phyloP scores from a whole-genome alignment of 2,888 invertebrate species.

The Platypus cylindrus region DNA sequence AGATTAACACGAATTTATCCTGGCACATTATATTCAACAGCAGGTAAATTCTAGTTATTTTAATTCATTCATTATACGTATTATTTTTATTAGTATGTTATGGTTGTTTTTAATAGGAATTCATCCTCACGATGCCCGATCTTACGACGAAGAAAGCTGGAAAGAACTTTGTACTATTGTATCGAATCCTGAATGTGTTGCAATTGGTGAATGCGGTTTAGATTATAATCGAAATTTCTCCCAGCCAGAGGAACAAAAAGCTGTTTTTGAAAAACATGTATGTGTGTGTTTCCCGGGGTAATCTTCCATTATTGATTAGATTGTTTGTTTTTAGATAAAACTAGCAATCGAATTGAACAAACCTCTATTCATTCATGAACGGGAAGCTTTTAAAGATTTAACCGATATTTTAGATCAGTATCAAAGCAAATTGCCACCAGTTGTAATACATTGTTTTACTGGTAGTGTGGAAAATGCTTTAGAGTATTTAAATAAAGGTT shows the following conservation, averaged over 20 bases:
- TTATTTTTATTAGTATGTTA: neutral
- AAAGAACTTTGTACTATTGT: constrained; percentile 63
- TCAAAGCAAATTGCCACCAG: constrained; percentile 50
- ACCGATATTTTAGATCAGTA: constrained; percentile 54
- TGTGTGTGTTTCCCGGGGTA: neutral
- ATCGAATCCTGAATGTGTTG: constrained; percentile 78
- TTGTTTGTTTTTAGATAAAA: constrained; percentile 46
- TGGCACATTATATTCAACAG: constrained; percentile 80
- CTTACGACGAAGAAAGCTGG: constrained; percentile 67
- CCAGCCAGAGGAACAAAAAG: constrained; percentile 72
- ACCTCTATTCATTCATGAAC: constrained; percentile 82
- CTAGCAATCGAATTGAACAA: constrained; percentile 78
- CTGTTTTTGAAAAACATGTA: constrained; percentile 79
- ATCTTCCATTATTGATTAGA: neutral
- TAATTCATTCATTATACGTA: neutral
- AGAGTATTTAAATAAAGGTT: constrained; percentile 71
- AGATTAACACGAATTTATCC: constrained; percentile 82
- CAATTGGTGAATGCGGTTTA: constrained; percentile 86
- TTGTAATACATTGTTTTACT: constrained; percentile 84
- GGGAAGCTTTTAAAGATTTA: constrained; percentile 81
- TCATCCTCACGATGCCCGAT: constrained; percentile 89
- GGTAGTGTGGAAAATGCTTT: constrained; percentile 76
- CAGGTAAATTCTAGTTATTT: constrained; percentile 47
- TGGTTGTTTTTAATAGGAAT: constrained; percentile 44
- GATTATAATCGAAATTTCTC: constrained; percentile 93